phyloP scores from a whole-genome alignment of 2,888 invertebrate genomes.

The Ophion costatus region DNA sequence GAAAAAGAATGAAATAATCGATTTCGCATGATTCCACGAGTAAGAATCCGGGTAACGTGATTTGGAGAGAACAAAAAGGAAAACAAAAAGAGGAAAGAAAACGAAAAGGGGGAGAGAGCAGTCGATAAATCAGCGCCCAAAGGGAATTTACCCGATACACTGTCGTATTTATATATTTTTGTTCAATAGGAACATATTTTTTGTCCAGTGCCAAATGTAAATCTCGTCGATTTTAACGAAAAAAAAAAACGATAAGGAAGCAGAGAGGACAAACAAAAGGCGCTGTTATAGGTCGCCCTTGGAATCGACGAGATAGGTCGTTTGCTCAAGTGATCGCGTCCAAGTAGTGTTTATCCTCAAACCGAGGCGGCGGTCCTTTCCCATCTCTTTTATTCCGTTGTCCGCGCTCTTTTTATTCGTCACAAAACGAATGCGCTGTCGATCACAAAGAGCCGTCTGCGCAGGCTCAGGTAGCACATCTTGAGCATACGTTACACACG shows the following conservation, averaged over 20 bases:
- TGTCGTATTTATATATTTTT: slow-evolving; percentile 13
- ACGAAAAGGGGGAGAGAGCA: slow-evolving; percentile 27
- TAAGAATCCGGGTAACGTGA: background rate
- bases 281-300: slow-evolving; percentile 36
- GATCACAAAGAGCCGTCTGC: background rate
- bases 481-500: no score
- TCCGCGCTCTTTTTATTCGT: slow-evolving; percentile 21
- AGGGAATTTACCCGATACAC: background rate
- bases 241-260: background rate
- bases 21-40: background rate
- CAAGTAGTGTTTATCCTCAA: slow-evolving; percentile 3
- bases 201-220: slow-evolving; percentile 76
- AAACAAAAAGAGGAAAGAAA: background rate
- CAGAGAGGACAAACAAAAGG: background rate
- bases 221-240: slow-evolving; percentile 63
- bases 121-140: slow-evolving; percentile 32
- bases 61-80: background rate
- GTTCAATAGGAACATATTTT: slow-evolving; percentile 34
- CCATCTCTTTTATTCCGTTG: background rate
- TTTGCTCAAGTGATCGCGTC: slow-evolving; percentile 66
- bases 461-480: background rate
- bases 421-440: background rate
- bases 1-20: background rate
- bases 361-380: background rate
- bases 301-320: slow-evolving; percentile 59